phyloP scores from a whole-genome alignment of 2,797 vertebrate genomes.

The Falco columbarius region DNA sequence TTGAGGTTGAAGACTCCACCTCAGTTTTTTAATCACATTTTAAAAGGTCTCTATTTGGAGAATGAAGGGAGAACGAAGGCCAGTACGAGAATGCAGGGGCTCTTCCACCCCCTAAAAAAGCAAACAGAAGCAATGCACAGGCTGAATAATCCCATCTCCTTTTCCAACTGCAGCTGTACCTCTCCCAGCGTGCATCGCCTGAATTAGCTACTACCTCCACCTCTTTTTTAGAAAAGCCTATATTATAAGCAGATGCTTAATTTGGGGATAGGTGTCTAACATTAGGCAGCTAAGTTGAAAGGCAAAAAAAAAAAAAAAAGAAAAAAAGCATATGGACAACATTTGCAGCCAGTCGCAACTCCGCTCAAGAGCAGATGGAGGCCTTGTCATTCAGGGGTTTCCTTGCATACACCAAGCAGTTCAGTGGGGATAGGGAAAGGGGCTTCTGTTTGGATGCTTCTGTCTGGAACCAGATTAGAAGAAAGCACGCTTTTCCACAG shows the following conservation, averaged over 20 bases:
- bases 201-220: neutral
- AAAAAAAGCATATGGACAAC: conserved; percentile 62
- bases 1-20: neutral
- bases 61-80: neutral
- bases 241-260: conserved; percentile 3
- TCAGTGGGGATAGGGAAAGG: conserved; percentile 48
- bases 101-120: neutral
- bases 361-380: conserved; percentile 56
- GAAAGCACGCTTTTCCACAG: neutral
- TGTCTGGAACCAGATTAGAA: conserved; percentile 60
- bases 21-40: neutral
- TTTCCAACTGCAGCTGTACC: neutral
- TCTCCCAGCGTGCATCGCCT: neutral
- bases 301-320: conserved; percentile 7
- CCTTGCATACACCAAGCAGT: conserved; percentile 24
- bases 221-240: neutral
- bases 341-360: conserved; percentile 61
- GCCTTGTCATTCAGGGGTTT: conserved; percentile 63
- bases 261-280: conserved; percentile 48
- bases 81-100: neutral
- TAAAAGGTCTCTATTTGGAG: neutral
- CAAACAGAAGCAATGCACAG: neutral
- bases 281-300: conserved; percentile 45
- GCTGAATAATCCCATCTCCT: neutral
- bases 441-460: conserved; percentile 64